These are phyloP conservation scores for Phrynocephalus forsythii DNA, from an alignment of 2,797 vertebrate species.

Conservation along the genomic window DNA sequence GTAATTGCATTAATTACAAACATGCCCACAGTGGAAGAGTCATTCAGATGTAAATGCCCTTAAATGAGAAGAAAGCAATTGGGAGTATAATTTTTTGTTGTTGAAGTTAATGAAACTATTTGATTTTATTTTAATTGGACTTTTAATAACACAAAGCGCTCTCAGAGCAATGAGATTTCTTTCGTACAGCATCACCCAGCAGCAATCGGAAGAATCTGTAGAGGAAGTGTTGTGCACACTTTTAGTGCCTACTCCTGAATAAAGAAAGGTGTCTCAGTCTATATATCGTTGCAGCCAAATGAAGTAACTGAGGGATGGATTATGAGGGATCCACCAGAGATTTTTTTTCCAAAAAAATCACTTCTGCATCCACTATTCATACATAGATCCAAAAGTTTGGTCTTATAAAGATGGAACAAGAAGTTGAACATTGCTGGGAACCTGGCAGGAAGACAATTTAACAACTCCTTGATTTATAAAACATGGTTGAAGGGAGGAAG, in stretches of 20 bases:
- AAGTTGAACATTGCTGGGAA: neutral
- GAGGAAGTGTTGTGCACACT: slow-evolving; percentile 30
- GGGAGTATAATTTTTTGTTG: slow-evolving; percentile 68
- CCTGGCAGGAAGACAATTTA: too few relatives aligned
- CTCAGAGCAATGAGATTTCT: slow-evolving; percentile 68
- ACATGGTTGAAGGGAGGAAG: too few relatives aligned
- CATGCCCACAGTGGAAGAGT: slow-evolving; percentile 64
- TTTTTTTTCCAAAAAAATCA: neutral
- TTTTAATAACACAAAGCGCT: slow-evolving; percentile 74
- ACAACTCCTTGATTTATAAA: neutral
- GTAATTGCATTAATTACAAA: slow-evolving; percentile 74
- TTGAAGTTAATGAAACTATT: slow-evolving; percentile 71
- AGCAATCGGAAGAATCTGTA: slow-evolving; percentile 49
- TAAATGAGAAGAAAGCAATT: slow-evolving; percentile 70
- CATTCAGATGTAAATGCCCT: slow-evolving; percentile 73
- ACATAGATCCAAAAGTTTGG: neutral
- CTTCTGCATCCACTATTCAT: neutral
- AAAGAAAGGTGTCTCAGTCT: neutral
- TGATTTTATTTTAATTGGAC: slow-evolving; percentile 76
- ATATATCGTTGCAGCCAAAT: accelerated
- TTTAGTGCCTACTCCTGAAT: neutral
- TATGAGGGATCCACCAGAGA: neutral
- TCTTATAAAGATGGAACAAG: too few relatives aligned
- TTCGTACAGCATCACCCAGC: slow-evolving; percentile 55
- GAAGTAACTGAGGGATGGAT: neutral